Percentiles rank a stretch among this genome's conserved stretches.
Conservation (phyloP, 2,797 vertebrate species). For the Silurus lanzhouensis region DNA sequence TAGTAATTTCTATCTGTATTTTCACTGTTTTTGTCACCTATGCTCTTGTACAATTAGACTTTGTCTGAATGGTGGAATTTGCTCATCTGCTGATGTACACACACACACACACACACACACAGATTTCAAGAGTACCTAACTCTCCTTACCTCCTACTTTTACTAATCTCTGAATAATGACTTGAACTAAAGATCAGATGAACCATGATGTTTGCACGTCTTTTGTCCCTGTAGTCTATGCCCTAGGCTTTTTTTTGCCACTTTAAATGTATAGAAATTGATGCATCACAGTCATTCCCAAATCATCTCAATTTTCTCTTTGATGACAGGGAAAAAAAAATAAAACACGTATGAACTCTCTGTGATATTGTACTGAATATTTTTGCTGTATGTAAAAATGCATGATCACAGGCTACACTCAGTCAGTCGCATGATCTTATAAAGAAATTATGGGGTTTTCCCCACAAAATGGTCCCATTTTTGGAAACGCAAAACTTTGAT, state of each 20-base stretch:
- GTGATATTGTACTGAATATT: background rate
- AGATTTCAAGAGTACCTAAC: background rate
- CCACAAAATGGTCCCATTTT: background rate
- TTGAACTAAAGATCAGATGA: background rate
- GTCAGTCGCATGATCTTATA: background rate
- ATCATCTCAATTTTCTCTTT: background rate
- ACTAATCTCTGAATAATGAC: background rate
- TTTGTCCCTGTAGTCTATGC: background rate
- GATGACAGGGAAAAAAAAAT: background rate
- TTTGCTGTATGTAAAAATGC: background rate
- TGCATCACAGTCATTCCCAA: background rate
- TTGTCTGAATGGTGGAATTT: background rate
- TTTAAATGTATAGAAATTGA: background rate
- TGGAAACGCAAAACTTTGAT: background rate
- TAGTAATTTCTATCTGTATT: background rate
- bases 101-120: too few relatives aligned
- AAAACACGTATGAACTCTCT: background rate
- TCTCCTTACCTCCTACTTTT: background rate
- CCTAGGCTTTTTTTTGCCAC: background rate
- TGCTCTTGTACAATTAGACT: background rate
- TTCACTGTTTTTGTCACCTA: background rate
- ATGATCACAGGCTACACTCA: background rate
- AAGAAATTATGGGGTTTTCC: background rate
- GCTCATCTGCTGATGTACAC: background rate
- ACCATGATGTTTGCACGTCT: background rate